These are phyloP conservation scores for Danio jaintianensis DNA, from an alignment of 2,797 vertebrate species.

Conservation along the genomic window DNA sequence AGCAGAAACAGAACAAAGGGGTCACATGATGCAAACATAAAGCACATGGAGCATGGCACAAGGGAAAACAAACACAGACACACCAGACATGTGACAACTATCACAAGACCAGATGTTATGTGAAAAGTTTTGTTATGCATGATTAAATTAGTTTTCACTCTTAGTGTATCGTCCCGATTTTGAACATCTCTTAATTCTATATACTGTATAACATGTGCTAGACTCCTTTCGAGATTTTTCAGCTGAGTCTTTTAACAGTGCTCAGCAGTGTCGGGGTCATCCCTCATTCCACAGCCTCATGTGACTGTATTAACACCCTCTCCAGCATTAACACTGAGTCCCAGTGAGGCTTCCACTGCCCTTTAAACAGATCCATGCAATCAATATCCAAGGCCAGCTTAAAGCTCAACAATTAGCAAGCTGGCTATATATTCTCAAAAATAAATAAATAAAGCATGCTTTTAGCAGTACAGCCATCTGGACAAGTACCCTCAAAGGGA, in stretches of 20 bases:
- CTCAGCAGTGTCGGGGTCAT: background rate
- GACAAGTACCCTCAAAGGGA: no score
- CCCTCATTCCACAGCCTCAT: constrained; percentile 9
- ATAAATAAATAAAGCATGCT: background rate
- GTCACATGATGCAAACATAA: no score
- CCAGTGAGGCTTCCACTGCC: constrained; percentile 1
- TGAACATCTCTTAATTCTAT: background rate
- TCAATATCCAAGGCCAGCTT: background rate
- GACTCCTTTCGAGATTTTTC: background rate
- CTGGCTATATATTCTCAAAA: background rate
- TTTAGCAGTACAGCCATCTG: no score
- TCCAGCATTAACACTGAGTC: constrained; percentile 10
- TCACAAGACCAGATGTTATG: background rate
- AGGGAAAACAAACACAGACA: no score
- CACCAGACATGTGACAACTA: no score
- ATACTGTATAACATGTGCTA: background rate
- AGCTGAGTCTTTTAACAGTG: background rate
- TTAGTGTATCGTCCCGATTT: background rate
- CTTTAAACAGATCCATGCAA: background rate
- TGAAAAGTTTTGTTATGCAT: background rate
- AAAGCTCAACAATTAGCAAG: background rate
- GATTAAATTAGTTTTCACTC: background rate
- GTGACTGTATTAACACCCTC: constrained; percentile 16
- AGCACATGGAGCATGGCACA: no score
- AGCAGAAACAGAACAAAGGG: no score